A percentile compares a stretch with the other conserved stretches of the same genome.
Evolutionary conservation across 2,113 vertebrate genomes (phyloP).

Genomic region (Anoura caudifer): DNA sequence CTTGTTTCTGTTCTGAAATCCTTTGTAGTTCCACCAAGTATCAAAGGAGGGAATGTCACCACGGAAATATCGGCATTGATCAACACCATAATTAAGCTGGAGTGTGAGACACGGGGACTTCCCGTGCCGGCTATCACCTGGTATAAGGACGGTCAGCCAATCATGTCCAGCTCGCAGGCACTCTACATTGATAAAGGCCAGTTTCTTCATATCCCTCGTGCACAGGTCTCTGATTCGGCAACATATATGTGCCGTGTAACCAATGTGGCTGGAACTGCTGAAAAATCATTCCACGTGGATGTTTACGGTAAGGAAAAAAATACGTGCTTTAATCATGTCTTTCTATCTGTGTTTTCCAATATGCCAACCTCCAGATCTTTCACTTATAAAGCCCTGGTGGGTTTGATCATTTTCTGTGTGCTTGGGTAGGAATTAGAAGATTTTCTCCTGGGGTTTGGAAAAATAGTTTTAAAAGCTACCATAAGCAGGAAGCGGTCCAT

Average conservation of each 20-base stretch:
- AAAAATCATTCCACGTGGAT: conserved; percentile 89
- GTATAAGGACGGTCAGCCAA: conserved; percentile 85
- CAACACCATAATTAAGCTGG: conserved; percentile 86
- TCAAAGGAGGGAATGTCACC: conserved; percentile 92
- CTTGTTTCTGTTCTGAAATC: conserved; percentile 44
- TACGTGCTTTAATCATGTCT: background rate
- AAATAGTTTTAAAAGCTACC: background rate
- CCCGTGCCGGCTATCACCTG: conserved; percentile 92
- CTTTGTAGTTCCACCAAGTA: conserved; percentile 89
- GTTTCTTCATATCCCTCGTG: conserved; percentile 89
- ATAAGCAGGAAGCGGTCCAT: background rate
- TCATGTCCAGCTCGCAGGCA: conserved; percentile 85
- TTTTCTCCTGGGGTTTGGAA: background rate
- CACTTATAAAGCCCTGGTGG: background rate
- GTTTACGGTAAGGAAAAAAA: conserved; percentile 87
- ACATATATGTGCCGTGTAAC: conserved; percentile 87
- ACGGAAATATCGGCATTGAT: conserved; percentile 85
- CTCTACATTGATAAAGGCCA: conserved; percentile 90
- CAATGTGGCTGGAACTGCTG: conserved; percentile 86
- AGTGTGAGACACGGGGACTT: conserved; percentile 91
- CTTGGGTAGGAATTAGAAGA: background rate
- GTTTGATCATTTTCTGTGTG: background rate
- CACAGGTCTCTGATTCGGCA: conserved; percentile 87
- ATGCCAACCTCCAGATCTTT: background rate
- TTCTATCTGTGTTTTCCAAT: background rate